phyloP scores from a whole-genome alignment of 2,888 invertebrate species.

The Chesias legatella region DNA sequence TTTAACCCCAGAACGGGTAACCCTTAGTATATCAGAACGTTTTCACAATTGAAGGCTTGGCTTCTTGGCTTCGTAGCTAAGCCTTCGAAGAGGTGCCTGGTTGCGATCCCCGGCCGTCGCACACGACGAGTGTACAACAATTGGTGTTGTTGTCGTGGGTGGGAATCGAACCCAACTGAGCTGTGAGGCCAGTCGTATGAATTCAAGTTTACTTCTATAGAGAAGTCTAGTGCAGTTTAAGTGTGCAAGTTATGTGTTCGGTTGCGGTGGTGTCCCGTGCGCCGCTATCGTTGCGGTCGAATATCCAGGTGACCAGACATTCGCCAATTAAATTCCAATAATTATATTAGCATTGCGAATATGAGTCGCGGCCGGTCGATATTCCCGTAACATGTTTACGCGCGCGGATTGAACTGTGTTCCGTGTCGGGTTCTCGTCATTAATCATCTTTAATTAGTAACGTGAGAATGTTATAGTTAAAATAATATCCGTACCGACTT shows the following conservation, averaged over 20 bases:
- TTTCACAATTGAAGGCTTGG: too few relatives aligned
- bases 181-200: too few relatives aligned
- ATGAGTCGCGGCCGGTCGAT: slow-evolving; percentile 25
- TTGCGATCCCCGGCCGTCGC: too few relatives aligned
- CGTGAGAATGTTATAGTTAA: not conserved
- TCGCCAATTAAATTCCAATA: slow-evolving; percentile 51
- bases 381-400: slow-evolving; percentile 17
- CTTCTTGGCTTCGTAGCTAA: too few relatives aligned
- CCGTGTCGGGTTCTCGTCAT: not conserved
- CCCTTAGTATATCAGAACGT: too few relatives aligned
- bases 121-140: too few relatives aligned
- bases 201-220: too few relatives aligned
- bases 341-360: slow-evolving; percentile 43
- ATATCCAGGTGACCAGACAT: slow-evolving; percentile 36
- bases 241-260: slow-evolving; percentile 41
- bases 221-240: slow-evolving; percentile 22
- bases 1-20: too few relatives aligned
- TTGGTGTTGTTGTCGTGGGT: too few relatives aligned
- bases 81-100: too few relatives aligned
- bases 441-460: not conserved
- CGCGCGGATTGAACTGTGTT: not conserved
- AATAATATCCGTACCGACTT: too few relatives aligned
- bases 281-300: slow-evolving; percentile 53
- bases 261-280: slow-evolving; percentile 42
- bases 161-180: too few relatives aligned